Percentiles rank a stretch among this genome's conserved stretches.
Evolutionary conservation across 2,888 invertebrate species (phyloP).

Genomic region (Heterodera filipjevi): DNA sequence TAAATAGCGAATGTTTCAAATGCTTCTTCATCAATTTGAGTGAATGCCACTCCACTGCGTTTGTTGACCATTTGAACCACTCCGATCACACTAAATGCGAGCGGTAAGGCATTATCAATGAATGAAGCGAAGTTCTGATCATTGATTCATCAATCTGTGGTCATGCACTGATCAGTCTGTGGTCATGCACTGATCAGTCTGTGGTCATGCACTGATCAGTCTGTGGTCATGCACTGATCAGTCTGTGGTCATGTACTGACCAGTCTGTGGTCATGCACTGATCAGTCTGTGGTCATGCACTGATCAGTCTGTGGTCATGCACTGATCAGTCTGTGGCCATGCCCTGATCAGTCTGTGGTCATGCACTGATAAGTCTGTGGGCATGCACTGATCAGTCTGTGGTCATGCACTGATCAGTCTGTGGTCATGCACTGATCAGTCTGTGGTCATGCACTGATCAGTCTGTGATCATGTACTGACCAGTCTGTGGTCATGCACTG

Average conservation of each 20-base stretch:
- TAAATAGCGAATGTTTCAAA: conserved; percentile 84
- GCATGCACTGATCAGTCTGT: not conserved
- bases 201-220: not conserved
- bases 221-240: not conserved
- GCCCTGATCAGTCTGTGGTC: too few relatives aligned
- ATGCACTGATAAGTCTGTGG: not conserved
- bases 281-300: not conserved
- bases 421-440: not conserved
- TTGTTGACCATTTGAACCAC: conserved; percentile 86
- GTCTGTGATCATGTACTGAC: not conserved
- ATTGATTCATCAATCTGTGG: not conserved
- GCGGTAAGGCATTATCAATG: not conserved
- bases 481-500: not conserved
- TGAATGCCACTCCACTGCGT: conserved; percentile 67
- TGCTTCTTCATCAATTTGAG: conserved; percentile 77
- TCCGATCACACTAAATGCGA: conserved; percentile 74
- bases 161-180: not conserved
- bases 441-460: not conserved
- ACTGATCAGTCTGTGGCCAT: too few relatives aligned
- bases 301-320: not conserved
- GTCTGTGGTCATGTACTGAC: not conserved
- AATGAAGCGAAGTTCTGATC: not conserved
- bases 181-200: not conserved
- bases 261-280: not conserved
- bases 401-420: not conserved